Evolutionary conservation across 2,888 invertebrate species (phyloP), one percentile per base, ranked within the genome.

Genomic region (Philopedon plagiatum): DNA sequence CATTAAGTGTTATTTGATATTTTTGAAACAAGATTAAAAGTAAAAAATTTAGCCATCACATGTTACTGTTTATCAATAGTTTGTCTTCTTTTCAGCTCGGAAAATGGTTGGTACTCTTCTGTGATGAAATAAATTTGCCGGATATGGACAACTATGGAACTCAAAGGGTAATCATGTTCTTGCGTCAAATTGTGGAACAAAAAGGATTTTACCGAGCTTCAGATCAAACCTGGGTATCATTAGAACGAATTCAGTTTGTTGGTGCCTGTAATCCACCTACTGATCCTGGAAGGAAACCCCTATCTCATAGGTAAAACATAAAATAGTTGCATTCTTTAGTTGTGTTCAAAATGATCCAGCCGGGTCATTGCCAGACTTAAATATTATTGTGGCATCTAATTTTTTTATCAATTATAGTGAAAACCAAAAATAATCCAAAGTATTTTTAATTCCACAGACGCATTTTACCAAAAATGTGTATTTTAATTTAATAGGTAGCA

Each of bases 251-350:
- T 79, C 99, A 99, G 85, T 99, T 99, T 86, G 99, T 99, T 29
- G 99, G 99, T 13, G 99, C 99, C 71, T 99, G 99, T 86, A 99
- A 99, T 89, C 99, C 99, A 34, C 99, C 99, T 0, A 99, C 99
- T 2, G 99, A 99, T 89, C 99, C 99, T 0, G 99, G 99, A 39
- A 91, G 99, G 76, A 99, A 99, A 86, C 98, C 98, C 2, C 89
- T 98, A 5, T 96, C 97, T 39, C 86, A 86, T 77, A 75, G 74
- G 74, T 74, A 46, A 64, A 44, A 21, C 8, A n/a, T n/a, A n/a
- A n/a, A n/a, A n/a, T n/a, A n/a, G n/a, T n/a, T n/a, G n/a, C n/a
- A n/a, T n/a, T n/a, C n/a, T n/a, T n/a, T n/a, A n/a, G n/a, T n/a
- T n/a, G n/a, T n/a, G n/a, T n/a, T n/a, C n/a, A n/a, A n/a, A n/a